Evolutionary conservation across 2,797 vertebrate species (phyloP), one percentile per base, ranked within the genome.

Genomic region (Cichlasoma orientale): DNA sequence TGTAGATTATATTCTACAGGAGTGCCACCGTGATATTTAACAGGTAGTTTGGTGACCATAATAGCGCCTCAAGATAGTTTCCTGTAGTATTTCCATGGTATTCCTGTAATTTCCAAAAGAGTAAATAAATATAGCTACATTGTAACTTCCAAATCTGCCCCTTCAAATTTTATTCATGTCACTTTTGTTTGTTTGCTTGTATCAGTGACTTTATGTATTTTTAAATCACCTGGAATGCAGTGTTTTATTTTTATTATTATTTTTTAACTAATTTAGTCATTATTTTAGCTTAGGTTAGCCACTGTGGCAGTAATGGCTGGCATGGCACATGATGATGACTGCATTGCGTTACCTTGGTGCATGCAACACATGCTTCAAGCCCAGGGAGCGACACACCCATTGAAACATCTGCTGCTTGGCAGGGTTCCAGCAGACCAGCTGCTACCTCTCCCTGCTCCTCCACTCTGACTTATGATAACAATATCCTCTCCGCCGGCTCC

Each of bases 301-400:
- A 10, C 61, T 69, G 61, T 79, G 33, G 12, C 12, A 8, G 2
- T 54, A 5, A 44, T 58, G 72, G 50, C 27, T 72, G 63, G 89
- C 66, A 75, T 79, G 85, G 85, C 82, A 25, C 59, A 63, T 63
- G 36, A 63, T 88, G 89, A 87, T 80, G 82, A 92, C 92, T 92
- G 94, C 93, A 94, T 90, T 94, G 93, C 92, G 92, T 93, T 94
- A 91, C 92, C 91, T 91, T 90, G 92, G 87, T 86, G 92, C 90
- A 92, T 92, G 90, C 90, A 92, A 91, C 92, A 92, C 91, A 92
- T 92, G 92, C 92, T 91, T 85, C 14, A 31, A 85, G 56, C 79
- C 52, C 81, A 55, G 69, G 61, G 80, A 82, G 84, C 10, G 86
- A 90, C 92, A 92, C 93, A 83, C 92, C 93, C 92, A 93, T 90